A percentile compares a stretch with the other conserved stretches of the same genome.
Evolutionary conservation across 2,888 invertebrate species (phyloP).

Genomic region (Bruchidius siliquastri): DNA sequence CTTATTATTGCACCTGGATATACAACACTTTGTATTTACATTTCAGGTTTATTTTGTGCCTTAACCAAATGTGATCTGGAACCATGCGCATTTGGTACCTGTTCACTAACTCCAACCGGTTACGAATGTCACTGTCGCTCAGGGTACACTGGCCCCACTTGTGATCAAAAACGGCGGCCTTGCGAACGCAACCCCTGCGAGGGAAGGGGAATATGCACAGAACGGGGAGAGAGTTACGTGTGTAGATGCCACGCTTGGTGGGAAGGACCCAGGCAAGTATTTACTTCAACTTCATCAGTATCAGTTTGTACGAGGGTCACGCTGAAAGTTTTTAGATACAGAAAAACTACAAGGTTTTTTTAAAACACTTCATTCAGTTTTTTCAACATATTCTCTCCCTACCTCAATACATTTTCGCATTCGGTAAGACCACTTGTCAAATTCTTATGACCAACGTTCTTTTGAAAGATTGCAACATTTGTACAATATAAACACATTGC

Average conservation of each 20-base stretch:
- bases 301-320: no score
- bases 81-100: slow-evolving; percentile 64
- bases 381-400: no score
- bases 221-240: slow-evolving; percentile 60
- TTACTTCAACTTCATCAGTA: neutral
- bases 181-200: slow-evolving; percentile 73
- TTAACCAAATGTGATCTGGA: slow-evolving; percentile 70
- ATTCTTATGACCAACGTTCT: no score
- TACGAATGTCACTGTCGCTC: slow-evolving; percentile 62
- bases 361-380: no score
- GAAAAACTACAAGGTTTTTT: no score
- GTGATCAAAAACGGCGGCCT: slow-evolving; percentile 63
- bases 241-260: slow-evolving; percentile 70
- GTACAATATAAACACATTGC: slow-evolving; percentile 6
- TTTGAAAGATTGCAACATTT: no score
- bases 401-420: no score
- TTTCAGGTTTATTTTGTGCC: slow-evolving; percentile 68
- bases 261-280: slow-evolving; percentile 39
- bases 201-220: slow-evolving; percentile 68
- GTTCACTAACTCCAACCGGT: slow-evolving; percentile 51
- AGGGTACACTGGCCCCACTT: slow-evolving; percentile 64
- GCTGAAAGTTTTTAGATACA: no score
- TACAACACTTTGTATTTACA: no score
- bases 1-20: no score
- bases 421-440: no score